These are phyloP conservation scores for Ardeotis arabs DNA, from an alignment of 2,113 vertebrate species.

Conservation along the genomic window DNA sequence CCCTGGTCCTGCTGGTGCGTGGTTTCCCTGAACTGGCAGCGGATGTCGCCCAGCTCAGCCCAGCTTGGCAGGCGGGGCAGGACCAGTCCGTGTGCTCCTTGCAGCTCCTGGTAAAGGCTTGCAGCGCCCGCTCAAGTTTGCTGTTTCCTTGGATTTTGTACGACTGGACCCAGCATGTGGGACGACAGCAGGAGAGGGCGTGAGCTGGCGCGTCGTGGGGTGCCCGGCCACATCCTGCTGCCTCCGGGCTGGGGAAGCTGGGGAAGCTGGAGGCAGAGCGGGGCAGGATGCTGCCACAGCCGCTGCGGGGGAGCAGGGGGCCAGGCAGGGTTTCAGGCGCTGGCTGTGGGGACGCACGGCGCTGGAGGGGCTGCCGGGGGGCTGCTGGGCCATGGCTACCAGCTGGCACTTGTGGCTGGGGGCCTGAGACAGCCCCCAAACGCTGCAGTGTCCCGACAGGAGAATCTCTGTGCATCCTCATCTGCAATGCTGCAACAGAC, in stretches of 20 bases:
- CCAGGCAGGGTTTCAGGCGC: neutral
- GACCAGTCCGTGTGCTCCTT: fast-evolving
- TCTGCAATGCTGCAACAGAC: fast-evolving
- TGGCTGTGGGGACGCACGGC: fast-evolving
- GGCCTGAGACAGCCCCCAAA: neutral
- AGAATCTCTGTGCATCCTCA: neutral
- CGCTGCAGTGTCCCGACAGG: fast-evolving
- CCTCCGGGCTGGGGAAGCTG: neutral
- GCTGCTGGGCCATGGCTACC: neutral
- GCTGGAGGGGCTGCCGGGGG: neutral
- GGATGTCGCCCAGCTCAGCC: neutral
- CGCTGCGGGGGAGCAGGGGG: neutral
- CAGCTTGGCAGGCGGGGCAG: neutral
- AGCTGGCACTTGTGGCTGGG: neutral
- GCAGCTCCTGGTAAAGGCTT: neutral
- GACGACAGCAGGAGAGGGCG: neutral
- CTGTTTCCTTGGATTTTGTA: fast-evolving
- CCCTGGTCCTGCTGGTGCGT: neutral
- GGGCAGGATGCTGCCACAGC: neutral
- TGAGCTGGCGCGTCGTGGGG: fast-evolving
- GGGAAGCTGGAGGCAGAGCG: neutral
- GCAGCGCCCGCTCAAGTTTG: fast-evolving
- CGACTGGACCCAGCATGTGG: neutral
- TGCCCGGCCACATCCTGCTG: neutral
- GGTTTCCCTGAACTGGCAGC: neutral